phyloP scores from a whole-genome alignment of 2,888 invertebrate species.

The Aethes cnicana region DNA sequence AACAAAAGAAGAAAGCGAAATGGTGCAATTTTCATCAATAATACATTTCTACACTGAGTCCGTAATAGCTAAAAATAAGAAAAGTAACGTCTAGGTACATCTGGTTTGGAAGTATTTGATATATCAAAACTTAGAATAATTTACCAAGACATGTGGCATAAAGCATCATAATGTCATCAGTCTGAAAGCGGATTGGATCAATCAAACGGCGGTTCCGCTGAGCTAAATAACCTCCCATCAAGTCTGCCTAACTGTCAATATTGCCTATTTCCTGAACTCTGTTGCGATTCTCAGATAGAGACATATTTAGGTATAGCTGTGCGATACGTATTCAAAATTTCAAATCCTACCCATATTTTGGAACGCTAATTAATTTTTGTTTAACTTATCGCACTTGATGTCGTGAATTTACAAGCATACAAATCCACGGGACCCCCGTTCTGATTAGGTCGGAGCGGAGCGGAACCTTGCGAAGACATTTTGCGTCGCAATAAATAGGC shows the following conservation, averaged over 20 bases:
- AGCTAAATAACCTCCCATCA: slow-evolving; percentile 47
- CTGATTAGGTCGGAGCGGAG: slow-evolving; percentile 56
- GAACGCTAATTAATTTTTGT: slow-evolving; percentile 32
- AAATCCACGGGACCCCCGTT: slow-evolving; percentile 57
- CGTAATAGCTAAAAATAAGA: too few species aligned
- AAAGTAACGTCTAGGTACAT: too few species aligned
- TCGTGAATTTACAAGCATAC: slow-evolving; percentile 60
- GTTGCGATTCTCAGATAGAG: slow-evolving; percentile 15
- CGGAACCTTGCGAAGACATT: slow-evolving; percentile 60
- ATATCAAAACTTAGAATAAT: too few species aligned
- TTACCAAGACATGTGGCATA: not conserved
- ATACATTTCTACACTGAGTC: too few species aligned
- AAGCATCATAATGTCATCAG: slow-evolving; percentile 1
- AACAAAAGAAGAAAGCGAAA: too few species aligned
- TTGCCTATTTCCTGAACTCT: slow-evolving; percentile 61
- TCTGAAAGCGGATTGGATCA: slow-evolving; percentile 43
- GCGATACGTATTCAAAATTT: too few species aligned
- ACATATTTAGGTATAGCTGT: not conserved
- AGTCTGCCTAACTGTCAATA: slow-evolving; percentile 52
- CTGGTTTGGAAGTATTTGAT: too few species aligned
- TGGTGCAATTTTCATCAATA: too few species aligned
- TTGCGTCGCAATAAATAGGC: slow-evolving; percentile 68
- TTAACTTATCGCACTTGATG: slow-evolving; percentile 40
- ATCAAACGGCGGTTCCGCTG: slow-evolving; percentile 45
- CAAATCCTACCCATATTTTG: slow-evolving; percentile 7